A percentile compares a stretch with the other conserved stretches of the same genome.
Evolutionary conservation across 1,140 invertebrate species (phyloP).

Genomic region (Tetranychus cinnabarinus): DNA sequence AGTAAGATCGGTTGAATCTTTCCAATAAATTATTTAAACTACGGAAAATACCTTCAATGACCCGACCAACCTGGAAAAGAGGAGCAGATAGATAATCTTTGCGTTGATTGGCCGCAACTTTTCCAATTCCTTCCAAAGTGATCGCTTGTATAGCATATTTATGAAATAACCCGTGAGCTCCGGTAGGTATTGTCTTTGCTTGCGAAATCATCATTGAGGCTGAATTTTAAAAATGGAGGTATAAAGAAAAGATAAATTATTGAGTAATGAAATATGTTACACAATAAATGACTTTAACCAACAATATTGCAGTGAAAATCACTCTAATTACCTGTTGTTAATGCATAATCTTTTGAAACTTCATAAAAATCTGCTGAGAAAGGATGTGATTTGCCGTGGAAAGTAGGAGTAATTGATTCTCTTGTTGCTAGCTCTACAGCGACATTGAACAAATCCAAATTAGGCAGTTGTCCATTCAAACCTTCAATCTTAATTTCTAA

Average conservation of each 20-base stretch:
- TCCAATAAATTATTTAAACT: constrained; percentile 88
- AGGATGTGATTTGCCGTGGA: constrained; percentile 16
- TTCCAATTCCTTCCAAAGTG: constrained; percentile 10
- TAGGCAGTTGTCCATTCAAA: constrained; percentile 85
- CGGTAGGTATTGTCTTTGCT: constrained; percentile 63
- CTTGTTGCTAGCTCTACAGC: constrained; percentile 61
- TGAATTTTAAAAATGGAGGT: constrained; percentile 18
- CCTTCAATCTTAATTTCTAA: constrained; percentile 66
- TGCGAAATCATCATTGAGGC: constrained; percentile 49
- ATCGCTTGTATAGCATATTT: constrained; percentile 26
- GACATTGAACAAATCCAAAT: constrained; percentile 85
- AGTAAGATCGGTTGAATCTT: constrained; percentile 91
- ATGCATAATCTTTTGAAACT: constrained; percentile 3
- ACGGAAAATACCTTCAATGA: constrained; percentile 69
- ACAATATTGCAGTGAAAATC: neutral
- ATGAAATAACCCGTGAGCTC: constrained; percentile 84
- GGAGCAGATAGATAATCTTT: constrained; percentile 6
- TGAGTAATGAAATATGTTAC: constrained; percentile 4
- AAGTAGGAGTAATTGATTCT: constrained; percentile 48
- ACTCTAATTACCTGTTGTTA: neutral
- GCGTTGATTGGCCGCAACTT: neutral
- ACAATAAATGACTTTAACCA: neutral
- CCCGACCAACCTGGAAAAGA: constrained; percentile 21
- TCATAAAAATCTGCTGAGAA: constrained; percentile 1
- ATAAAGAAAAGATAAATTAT: constrained; percentile 1